Conservation (phyloP, 2,113 vertebrate genomes). For the Cyphomyrus plagiostoma region DNA sequence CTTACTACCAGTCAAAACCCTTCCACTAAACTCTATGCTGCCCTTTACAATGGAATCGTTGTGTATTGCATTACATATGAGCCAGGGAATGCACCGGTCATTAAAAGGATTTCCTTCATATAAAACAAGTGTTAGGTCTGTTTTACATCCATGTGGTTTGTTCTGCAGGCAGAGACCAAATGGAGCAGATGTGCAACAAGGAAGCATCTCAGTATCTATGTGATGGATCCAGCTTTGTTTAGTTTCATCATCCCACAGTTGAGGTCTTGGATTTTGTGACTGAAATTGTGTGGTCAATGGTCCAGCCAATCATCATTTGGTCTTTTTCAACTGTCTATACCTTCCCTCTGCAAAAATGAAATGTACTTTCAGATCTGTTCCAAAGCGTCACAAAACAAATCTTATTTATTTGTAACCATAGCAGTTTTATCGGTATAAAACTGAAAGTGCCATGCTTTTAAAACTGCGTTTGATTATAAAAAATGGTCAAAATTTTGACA, state of each 20-base stretch:
- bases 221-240: not conserved
- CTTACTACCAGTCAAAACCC: not conserved
- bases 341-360: not conserved
- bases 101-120: conserved; percentile 7
- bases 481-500: not conserved
- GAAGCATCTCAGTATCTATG: not conserved
- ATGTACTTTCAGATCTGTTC: not conserved
- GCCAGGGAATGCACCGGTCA: not conserved
- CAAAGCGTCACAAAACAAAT: not conserved
- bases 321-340: not conserved
- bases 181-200: not conserved
- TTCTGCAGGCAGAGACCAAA: not conserved
- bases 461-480: not conserved
- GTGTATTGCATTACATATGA: not conserved
- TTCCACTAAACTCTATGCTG: not conserved
- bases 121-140: not conserved
- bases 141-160: not conserved
- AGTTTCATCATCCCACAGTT: not conserved
- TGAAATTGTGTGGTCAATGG: not conserved
- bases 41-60: not conserved
- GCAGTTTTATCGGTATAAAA: not conserved
- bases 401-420: not conserved
- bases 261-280: not conserved
- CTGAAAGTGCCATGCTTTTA: not conserved
- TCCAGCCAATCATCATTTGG: not conserved